Base-by-base conservation (phyloP, 2,113 vertebrate genomes). In the Sigmodon hispidus region DNA sequence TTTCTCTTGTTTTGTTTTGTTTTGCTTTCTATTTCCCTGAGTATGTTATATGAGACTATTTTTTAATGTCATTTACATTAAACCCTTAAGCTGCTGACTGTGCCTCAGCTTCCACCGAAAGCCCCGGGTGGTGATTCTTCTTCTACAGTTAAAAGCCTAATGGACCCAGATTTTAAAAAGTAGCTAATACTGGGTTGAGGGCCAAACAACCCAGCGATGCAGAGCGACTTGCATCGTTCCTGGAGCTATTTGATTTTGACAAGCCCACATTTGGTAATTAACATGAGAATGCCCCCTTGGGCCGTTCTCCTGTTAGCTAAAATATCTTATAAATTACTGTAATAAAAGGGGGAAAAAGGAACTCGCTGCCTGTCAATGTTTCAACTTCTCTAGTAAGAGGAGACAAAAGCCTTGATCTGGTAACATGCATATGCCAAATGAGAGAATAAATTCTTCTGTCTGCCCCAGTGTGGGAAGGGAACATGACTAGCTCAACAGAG, bases 261-360 rank as follows among this genome's bases (percentile, higher is more conserved):
- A 98, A 98, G 98, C 98, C 98, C 98, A 98, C 98, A 98, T 98
- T 98, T 98, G 98, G 98, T 98, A 98, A 98, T 98, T 98, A 98
- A 98, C 98, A 98, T 98, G 98, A 98, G 98, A 98, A 98, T 98
- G 98, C 98, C 98, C 98, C 98, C 98, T 98, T 98, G 98, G 98
- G 98, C 98, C 92, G 0, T 98, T 98, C 98, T 98, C 98, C 98
- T 98, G 98, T 98, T 98, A 98, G 98, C 98, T 98, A 98, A 98
- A 98, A 98, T 98, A 98, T 98, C 98, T 98, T 98, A 98, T 98
- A 98, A 98, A 98, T 98, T 98, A 98, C 98, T 98, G 98, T 98
- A 98, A 98, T 98, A 98, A 98, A 98, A 98, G 98, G 94, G 91
- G 73, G 43, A 96, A 97, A 98, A 98, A 98, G 98, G 98, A 98